phyloP scores from a whole-genome alignment of 1,140 invertebrate species.

The Cyphomyrmex costatus region DNA sequence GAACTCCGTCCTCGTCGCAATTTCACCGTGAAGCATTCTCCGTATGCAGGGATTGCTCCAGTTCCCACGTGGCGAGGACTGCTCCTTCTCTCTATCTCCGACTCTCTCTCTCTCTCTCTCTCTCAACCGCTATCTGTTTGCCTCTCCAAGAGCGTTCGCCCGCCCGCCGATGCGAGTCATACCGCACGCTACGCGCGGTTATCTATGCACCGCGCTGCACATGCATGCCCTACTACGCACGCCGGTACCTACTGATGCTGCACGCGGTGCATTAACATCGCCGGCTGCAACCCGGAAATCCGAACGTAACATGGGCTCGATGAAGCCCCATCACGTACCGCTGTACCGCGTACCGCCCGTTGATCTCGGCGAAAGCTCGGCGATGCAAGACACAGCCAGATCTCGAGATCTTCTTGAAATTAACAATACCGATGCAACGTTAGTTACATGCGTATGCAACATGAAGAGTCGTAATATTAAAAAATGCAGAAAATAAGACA shows the following conservation, averaged over 20 bases:
- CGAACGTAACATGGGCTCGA: slow-evolving; percentile 54
- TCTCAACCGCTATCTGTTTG: slow-evolving; percentile 54
- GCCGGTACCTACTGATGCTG: slow-evolving; percentile 43
- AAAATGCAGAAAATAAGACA: not conserved
- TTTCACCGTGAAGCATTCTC: slow-evolving; percentile 72
- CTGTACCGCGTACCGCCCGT: slow-evolving; percentile 21
- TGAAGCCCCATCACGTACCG: slow-evolving; percentile 12
- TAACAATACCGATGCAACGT: slow-evolving; percentile 26
- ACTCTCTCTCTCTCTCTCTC: slow-evolving; percentile 29
- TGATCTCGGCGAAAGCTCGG: slow-evolving; percentile 43
- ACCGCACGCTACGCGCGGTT: slow-evolving; percentile 43
- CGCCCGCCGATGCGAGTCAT: slow-evolving; percentile 59
- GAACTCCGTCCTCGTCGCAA: slow-evolving; percentile 41
- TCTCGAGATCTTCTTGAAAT: slow-evolving; percentile 39
- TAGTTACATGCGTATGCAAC: not conserved
- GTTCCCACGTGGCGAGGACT: slow-evolving; percentile 73
- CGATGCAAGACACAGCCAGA: slow-evolving; percentile 35
- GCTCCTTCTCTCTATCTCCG: slow-evolving; percentile 12
- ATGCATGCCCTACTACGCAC: slow-evolving; percentile 67
- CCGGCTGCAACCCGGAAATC: slow-evolving; percentile 68
- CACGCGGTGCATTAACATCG: slow-evolving; percentile 67
- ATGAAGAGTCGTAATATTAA: not conserved
- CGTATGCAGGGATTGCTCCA: slow-evolving; percentile 75
- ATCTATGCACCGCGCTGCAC: slow-evolving; percentile 59
- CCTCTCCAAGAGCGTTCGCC: slow-evolving; percentile 37